Evolutionary conservation across 2,888 invertebrate genomes (phyloP), one percentile per base, ranked within the genome.

Genomic region (Chalcosyrphus nemorum): DNA sequence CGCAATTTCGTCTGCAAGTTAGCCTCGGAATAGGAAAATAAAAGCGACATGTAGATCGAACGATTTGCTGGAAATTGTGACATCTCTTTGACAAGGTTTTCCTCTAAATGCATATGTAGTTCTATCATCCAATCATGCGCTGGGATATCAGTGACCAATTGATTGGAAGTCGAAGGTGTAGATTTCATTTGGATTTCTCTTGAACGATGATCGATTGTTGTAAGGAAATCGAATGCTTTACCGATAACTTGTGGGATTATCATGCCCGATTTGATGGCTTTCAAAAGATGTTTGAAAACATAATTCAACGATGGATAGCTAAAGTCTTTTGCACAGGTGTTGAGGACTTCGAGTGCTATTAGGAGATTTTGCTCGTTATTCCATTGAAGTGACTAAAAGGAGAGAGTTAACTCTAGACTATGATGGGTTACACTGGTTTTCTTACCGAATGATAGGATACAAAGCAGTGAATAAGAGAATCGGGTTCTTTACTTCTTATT

Each of bases 321-420:
- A 57, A 91, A 91, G 56, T 91, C 89, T 2, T 86, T 68, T 4
- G 89, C 86, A 38, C 90, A 90, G 24, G 88, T 88, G 11, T 86
- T 88, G 1, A 91, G 87, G 4, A 91, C 88, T 72, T 91, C 91
- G 4, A 91, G 78, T 4, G 91, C 91, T 47, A 91, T 88, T 19
- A 90, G 88, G 63, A 91, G 88, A 77, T 91, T 91, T 13, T 90
- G 89, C 11, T 89, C 90, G 72, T 89, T 90, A 61, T 90, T 91
- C 88, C 89, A 91, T 86, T 89, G 74, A 0, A 72, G 72, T 59
- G 76, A 76, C 50, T 65, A 27, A 5, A 70, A 70, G 54, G 50
- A 9, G 7, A 29, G 6, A 15, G 15, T 61, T 38, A 11, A 17
- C 27, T 50, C 2, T 19, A 74, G 7, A n/a, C 13, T 32, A 1